Conservation (phyloP, 2,888 invertebrate species). For the Gnatocerus cornutus region DNA sequence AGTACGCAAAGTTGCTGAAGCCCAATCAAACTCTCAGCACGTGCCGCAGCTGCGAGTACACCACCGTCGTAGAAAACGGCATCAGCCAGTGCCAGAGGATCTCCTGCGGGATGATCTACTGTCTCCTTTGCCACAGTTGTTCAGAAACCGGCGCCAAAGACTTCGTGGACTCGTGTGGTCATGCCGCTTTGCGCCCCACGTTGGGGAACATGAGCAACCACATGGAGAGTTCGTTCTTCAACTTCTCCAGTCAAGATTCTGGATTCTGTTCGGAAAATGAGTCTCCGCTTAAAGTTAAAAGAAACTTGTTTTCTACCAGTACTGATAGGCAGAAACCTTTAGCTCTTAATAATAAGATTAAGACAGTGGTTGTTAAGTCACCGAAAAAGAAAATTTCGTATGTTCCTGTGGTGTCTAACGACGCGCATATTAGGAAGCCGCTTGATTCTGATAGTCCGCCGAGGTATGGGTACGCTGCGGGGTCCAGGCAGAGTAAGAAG, state of each 20-base stretch:
- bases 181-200: conserved; percentile 53
- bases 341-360: conserved; percentile 17
- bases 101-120: conserved; percentile 66
- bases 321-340: conserved; percentile 11
- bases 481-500: conserved; percentile 66
- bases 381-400: conserved; percentile 17
- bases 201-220: conserved; percentile 33
- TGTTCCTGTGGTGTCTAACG: conserved; percentile 16
- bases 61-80: conserved; percentile 64
- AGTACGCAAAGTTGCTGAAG: conserved; percentile 59
- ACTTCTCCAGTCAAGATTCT: conserved; percentile 49
- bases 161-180: conserved; percentile 65
- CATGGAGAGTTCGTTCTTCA: conserved; percentile 37
- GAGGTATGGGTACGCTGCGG: conserved; percentile 59
- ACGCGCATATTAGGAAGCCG: background rate
- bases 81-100: conserved; percentile 65
- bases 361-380: background rate
- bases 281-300: conserved; percentile 56
- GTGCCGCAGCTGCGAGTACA: conserved; percentile 63
- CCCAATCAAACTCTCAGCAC: conserved; percentile 63
- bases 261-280: conserved; percentile 59
- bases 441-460: conserved; percentile 60
- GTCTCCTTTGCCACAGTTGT: conserved; percentile 64
- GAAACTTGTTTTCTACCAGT: conserved; percentile 53
- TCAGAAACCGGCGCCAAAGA: conserved; percentile 64